Conservation (phyloP, 2,113 vertebrate genomes). For the Spea multiplicata region DNA sequence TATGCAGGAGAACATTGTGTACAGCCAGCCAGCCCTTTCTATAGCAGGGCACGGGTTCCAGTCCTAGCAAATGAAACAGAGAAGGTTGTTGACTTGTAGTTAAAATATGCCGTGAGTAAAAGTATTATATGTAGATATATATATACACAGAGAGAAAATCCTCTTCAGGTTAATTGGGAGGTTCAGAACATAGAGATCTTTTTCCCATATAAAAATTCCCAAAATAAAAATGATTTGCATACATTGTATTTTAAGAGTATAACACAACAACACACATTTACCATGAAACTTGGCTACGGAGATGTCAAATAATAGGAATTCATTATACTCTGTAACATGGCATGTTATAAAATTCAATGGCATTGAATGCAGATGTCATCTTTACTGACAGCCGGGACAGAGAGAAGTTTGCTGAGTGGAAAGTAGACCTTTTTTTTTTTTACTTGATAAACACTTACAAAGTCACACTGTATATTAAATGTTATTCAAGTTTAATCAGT, state of each 20-base stretch:
- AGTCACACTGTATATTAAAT: background rate
- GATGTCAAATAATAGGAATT: background rate
- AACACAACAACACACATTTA: background rate
- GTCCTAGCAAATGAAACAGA: too few species aligned
- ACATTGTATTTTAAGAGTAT: constrained; percentile 3
- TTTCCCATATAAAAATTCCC: too few species aligned
- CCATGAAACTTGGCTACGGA: constrained; percentile 14
- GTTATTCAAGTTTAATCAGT: constrained; percentile 34
- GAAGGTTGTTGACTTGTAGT: too few species aligned
- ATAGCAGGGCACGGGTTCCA: too few species aligned
- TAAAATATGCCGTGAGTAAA: too few species aligned
- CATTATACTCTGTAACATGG: constrained; percentile 8
- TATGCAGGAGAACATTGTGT: too few species aligned
- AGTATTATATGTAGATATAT: too few species aligned
- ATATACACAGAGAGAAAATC: too few species aligned
- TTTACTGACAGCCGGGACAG: background rate
- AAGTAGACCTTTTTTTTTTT: background rate
- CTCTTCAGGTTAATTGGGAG: too few species aligned
- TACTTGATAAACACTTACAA: background rate
- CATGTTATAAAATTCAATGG: constrained; percentile 2
- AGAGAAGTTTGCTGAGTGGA: background rate
- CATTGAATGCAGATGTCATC: background rate
- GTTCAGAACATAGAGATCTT: too few species aligned
- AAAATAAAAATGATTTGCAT: background rate
- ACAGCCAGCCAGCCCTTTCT: too few species aligned